Conservation (phyloP, 2,113 vertebrate species). For the Dendropsophus ebraccatus region DNA sequence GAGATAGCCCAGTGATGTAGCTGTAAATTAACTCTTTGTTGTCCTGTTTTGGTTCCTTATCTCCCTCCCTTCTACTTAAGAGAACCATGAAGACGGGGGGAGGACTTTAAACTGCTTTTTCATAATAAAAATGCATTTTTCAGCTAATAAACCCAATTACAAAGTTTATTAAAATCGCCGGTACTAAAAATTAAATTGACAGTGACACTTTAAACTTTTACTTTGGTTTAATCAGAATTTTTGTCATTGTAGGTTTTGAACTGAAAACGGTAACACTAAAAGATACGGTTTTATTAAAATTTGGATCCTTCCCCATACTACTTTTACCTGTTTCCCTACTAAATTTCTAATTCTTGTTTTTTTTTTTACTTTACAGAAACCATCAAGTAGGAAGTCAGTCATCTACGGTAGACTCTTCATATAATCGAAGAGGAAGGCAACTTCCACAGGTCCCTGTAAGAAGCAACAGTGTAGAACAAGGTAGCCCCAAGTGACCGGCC, state of each 20-base stretch:
- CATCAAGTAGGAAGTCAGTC: constrained; percentile 83
- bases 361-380: constrained; percentile 71
- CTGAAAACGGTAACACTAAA: neutral
- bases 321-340: constrained; percentile 24
- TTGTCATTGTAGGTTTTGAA: neutral
- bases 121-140: too few species aligned
- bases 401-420: constrained; percentile 79
- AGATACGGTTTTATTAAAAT: neutral
- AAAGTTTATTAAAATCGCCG: too few species aligned
- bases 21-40: too few species aligned
- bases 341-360: constrained; percentile 49
- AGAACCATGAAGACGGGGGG: too few species aligned
- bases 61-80: too few species aligned
- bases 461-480: constrained; percentile 94
- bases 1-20: too few species aligned
- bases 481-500: constrained; percentile 75
- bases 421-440: constrained; percentile 88
- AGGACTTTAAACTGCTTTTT: too few species aligned
- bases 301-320: neutral
- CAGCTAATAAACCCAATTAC: too few species aligned
- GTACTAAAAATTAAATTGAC: too few species aligned
- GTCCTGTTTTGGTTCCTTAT: too few species aligned
- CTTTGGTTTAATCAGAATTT: neutral
- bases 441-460: constrained; percentile 93
- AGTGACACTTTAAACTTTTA: neutral